These are phyloP conservation scores for Drosophila rubida DNA, from an alignment of 2,888 invertebrate species.

Conservation along the genomic window DNA sequence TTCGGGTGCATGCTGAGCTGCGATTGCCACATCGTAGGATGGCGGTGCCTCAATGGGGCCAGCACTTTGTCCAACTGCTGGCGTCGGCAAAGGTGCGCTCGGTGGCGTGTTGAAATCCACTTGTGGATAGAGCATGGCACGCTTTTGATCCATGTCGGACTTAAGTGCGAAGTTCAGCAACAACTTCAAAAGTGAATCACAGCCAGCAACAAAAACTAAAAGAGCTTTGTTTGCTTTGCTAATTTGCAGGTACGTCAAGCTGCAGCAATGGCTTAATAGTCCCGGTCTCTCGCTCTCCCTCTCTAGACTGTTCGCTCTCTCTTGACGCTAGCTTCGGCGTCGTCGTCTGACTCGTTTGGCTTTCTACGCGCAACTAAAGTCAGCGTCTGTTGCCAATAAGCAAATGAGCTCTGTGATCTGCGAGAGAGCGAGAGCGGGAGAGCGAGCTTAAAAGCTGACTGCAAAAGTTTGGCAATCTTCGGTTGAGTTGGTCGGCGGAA, in stretches of 20 bases:
- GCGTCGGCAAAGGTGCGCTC: slow-evolving; percentile 55
- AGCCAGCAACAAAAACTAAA: slow-evolving; percentile 21
- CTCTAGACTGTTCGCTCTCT: background rate
- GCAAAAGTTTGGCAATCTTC: slow-evolving; percentile 24
- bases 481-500: slow-evolving; percentile 21
- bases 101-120: slow-evolving; percentile 65
- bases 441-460: slow-evolving; percentile 53
- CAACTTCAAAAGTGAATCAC: slow-evolving; percentile 31
- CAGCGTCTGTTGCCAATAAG: slow-evolving; percentile 13
- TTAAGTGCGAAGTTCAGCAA: slow-evolving; percentile 60
- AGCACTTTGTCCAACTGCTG: slow-evolving; percentile 20
- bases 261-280: slow-evolving; percentile 18
- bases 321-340: background rate
- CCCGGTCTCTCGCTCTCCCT: slow-evolving; percentile 1
- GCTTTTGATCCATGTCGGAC: slow-evolving; percentile 81
- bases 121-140: slow-evolving; percentile 83
- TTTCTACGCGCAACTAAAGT: slow-evolving; percentile 62
- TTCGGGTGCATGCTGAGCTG: slow-evolving; percentile 20
- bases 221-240: slow-evolving; percentile 45
- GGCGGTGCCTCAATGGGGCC: slow-evolving; percentile 78
- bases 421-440: slow-evolving; percentile 15
- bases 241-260: slow-evolving; percentile 37
- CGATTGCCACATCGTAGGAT: slow-evolving; percentile 81
- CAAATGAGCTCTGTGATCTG: slow-evolving; percentile 31
- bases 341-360: slow-evolving; percentile 40